phyloP scores from a whole-genome alignment of 2,113 vertebrate species.

The Trogon surrucura region DNA sequence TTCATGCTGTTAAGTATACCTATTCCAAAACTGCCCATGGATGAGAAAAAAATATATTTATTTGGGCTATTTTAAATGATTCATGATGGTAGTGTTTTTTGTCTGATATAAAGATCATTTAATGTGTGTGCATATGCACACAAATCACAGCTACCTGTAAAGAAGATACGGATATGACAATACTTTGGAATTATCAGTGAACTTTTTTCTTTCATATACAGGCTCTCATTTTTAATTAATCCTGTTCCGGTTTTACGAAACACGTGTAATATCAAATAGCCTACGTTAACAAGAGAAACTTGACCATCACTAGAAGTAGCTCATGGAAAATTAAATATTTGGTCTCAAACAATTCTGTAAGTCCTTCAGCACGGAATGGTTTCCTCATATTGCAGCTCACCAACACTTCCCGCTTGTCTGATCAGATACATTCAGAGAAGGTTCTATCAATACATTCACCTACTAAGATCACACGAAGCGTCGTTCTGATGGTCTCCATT shows the following conservation, averaged over 20 bases:
- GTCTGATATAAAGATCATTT: not conserved
- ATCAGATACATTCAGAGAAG: not conserved
- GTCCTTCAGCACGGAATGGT: not conserved
- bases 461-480: rapidly evolving
- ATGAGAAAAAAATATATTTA: not conserved
- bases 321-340: not conserved
- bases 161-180: not conserved
- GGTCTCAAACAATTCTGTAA: not conserved
- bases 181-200: not conserved
- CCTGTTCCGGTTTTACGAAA: not conserved
- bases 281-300: not conserved
- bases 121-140: not conserved
- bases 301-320: not conserved
- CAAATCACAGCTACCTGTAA: not conserved
- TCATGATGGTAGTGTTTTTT: not conserved
- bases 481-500: not conserved
- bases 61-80: not conserved
- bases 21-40: not conserved
- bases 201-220: not conserved
- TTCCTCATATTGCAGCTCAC: not conserved
- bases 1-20: not conserved
- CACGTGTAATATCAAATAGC: not conserved
- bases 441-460: rapidly evolving
- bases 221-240: not conserved
- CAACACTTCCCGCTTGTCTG: not conserved